These are phyloP conservation scores for Pseudonaja textilis DNA, from an alignment of 2,113 vertebrate genomes.

Conservation along the genomic window DNA sequence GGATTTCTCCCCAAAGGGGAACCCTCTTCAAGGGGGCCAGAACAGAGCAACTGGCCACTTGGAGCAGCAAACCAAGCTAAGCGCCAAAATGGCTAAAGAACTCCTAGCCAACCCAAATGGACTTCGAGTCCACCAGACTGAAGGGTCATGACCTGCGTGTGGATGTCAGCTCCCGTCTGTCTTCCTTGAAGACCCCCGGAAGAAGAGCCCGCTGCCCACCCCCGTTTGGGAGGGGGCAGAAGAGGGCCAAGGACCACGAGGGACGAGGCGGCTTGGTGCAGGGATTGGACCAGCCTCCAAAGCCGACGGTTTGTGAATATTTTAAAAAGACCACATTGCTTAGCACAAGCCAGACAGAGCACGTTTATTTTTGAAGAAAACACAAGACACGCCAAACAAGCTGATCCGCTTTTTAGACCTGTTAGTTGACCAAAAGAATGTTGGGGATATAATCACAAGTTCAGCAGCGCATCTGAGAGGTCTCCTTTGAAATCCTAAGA, in stretches of 20 bases:
- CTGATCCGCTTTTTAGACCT: neutral
- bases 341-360: neutral
- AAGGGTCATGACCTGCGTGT: neutral
- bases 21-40: neutral
- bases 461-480: neutral
- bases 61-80: neutral
- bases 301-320: neutral
- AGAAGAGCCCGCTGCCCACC: neutral
- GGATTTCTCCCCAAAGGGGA: neutral
- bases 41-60: neutral
- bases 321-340: neutral
- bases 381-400: neutral
- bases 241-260: neutral
- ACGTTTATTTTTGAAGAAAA: neutral
- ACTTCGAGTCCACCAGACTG: neutral
- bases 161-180: neutral
- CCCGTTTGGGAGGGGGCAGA: neutral
- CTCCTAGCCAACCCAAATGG: neutral
- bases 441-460: neutral
- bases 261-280: neutral
- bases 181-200: neutral
- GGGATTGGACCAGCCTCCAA: neutral
- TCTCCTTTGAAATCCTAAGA: neutral
- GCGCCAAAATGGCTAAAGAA: neutral
- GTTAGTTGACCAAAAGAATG: neutral